Evolutionary conservation across 2,888 invertebrate genomes (phyloP), one percentile per base, ranked within the genome.

Genomic region (Rhagium mordax): DNA sequence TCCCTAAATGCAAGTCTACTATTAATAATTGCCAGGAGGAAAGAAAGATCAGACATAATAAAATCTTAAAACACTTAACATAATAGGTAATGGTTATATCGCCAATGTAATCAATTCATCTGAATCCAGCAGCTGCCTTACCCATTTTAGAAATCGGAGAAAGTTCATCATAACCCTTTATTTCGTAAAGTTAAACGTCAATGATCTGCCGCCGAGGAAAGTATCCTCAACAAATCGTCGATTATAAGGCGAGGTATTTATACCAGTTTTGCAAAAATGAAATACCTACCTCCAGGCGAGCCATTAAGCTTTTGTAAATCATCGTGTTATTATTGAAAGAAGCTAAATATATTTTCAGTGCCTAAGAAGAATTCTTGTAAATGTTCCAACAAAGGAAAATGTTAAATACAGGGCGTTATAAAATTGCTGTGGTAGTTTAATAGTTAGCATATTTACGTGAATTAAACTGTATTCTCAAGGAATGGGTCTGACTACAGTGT

Each of bases 81-180:
- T 57, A 67, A 67, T 57, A 49, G 27, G 24, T 6, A 51, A 24
- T 49, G 21, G 27, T 51, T 29, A 51, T 51, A 49, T 24, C 21
- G 47, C 21, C 41, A 47, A 64, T 29, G 47, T 27, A 57, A 57
- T 24, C 67, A 53, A 57, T 57, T 67, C 41, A 47, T 67, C 47
- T 48, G 53, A 51, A 29, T 21, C 29, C 24, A 49, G n/a, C 65
- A 55, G 60, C 66, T 6, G 76, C 78, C 78, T 67, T 67, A 61
- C 78, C 78, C 78, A 74, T 49, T 74, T 76, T 78, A 78, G 78
- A 78, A 76, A 78, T 74, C 74, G 57, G 78, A 76, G 78, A 78
- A 78, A 78, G 78, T 78, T 49, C 20, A 51, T 60, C 65, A 41
- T 51, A 59, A 61, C 59, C 71, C 71, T 55, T 71, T 60, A 71